Evolutionary conservation across 2,113 vertebrate species (phyloP), one percentile per base, ranked within the genome.

Genomic region (Regulus satrapa): DNA sequence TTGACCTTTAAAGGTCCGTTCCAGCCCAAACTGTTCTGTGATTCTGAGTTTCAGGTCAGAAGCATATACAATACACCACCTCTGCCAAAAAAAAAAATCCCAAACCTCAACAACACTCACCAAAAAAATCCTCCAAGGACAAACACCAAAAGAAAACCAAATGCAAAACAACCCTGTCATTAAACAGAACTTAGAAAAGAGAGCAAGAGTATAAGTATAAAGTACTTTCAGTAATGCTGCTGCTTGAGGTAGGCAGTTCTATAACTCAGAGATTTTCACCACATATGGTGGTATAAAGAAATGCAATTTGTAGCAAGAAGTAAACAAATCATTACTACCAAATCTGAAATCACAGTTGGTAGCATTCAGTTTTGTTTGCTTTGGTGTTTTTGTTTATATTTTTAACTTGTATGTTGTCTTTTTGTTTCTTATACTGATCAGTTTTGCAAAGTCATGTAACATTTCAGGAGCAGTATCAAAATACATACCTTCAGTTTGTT

Each of bases 221-320:
- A 61, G 36, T 48, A 24, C 29, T 69, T 67, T 40, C 61, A 67
- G 26, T 72, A 32, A 18, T 20, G 25, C 40, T 92, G 32, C 38
- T 71, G 18, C 17, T 88, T 92, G 51, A 75, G 68, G 9, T 55
- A 31, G 92, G 79, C 89, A 83, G 41, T 69, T 97, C 55, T 49
- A 49, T 28, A 82, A 21, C 5, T n/a, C 61, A 82, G 89, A 48
- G 59, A 56, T 83, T 96, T 97, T 95, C 24, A 29, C 94, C 15
- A 36, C 72, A 71, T 88, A 63, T 95, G 79, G 82, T 96, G 77
- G 41, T 78, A 62, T 58, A 81, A 95, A 89, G 85, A 95, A 95
- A 94, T 78, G 78, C 83, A 89, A 96, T 95, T 94, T 90, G 69
- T 89, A 94, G 48, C 67, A 80, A 71, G 95, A 93, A 83, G 34